A percentile compares a stretch with the other conserved stretches of the same genome.
Evolutionary conservation across 2,113 vertebrate genomes (phyloP).

Genomic region (Silurus glanis): DNA sequence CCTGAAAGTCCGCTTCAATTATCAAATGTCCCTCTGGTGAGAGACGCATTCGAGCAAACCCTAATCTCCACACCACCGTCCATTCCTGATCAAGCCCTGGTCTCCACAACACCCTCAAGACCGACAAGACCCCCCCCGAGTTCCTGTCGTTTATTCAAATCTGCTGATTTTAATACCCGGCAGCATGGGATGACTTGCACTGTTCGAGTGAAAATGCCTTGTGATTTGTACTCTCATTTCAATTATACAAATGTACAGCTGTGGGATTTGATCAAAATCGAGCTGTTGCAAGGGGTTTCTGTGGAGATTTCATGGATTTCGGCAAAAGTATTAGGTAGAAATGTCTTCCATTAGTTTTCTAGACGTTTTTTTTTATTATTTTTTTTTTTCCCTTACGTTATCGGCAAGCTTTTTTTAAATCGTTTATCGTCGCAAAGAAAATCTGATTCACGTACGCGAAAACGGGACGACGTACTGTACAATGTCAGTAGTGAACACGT

Average conservation of each 20-base stretch:
- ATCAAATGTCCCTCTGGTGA: slow-evolving; percentile 94
- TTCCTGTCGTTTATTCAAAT: slow-evolving; percentile 3
- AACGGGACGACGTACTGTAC: slow-evolving; percentile 30
- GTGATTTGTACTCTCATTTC: background rate
- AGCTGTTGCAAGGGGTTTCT: background rate
- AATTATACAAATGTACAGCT: background rate
- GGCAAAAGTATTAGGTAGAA: slow-evolving; percentile 32
- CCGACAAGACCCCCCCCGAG: background rate
- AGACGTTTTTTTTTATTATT: slow-evolving; percentile 17
- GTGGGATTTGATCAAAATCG: background rate
- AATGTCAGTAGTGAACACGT: slow-evolving; percentile 13
- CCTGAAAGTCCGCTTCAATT: slow-evolving; percentile 96
- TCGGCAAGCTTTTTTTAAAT: background rate
- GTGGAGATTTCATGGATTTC: slow-evolving; percentile 13
- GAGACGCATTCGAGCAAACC: background rate
- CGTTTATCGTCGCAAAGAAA: background rate
- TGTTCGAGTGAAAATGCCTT: background rate
- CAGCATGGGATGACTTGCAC: slow-evolving; percentile 5
- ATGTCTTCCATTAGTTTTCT: slow-evolving; percentile 42
- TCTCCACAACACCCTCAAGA: slow-evolving; percentile 33
- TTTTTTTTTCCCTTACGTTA: background rate
- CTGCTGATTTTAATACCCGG: slow-evolving; percentile 2
- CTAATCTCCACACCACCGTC: slow-evolving; percentile 37
- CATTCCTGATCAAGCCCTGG: slow-evolving; percentile 6
- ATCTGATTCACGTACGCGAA: background rate